phyloP scores from a whole-genome alignment of 2,797 vertebrate species.

The Parauchenoglanis ngamensis region DNA sequence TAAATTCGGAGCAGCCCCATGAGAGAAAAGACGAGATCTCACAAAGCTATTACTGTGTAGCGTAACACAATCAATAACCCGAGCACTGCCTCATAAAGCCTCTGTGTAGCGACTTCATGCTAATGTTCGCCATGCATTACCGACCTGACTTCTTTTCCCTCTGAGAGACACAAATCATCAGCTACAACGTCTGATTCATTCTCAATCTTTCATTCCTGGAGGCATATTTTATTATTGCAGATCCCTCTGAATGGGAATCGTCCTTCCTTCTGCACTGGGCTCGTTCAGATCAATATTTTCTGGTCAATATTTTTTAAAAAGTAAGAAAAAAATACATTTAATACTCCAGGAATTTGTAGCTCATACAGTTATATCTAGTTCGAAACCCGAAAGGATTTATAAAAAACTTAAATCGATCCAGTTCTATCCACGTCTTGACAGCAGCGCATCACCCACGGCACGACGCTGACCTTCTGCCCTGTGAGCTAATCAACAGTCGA shows the following conservation, averaged over 20 bases:
- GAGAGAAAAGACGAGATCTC: background rate
- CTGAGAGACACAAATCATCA: conserved; percentile 11
- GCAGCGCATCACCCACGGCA: conserved; percentile 8
- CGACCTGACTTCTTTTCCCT: background rate
- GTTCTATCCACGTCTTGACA: conserved; percentile 14
- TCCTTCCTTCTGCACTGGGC: background rate
- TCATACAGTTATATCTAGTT: too few relatives aligned
- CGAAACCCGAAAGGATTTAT: background rate
- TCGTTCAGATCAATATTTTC: background rate
- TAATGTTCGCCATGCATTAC: conserved; percentile 10
- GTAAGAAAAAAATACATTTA: background rate
- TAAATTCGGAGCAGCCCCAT: background rate
- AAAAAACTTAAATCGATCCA: background rate
- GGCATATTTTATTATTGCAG: background rate
- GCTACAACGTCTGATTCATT: background rate
- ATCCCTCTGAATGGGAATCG: background rate
- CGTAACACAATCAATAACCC: background rate
- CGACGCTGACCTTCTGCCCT: conserved; percentile 55
- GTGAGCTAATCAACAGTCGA: conserved; percentile 62
- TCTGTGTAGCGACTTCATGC: conserved; percentile 7
- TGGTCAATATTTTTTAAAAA: background rate
- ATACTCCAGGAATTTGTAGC: background rate
- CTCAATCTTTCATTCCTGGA: background rate
- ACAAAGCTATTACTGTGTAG: conserved; percentile 26
- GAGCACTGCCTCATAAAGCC: background rate